Evolutionary conservation across 2,888 invertebrate species (phyloP), one percentile per base, ranked within the genome.

Genomic region (Chrysina gloriosa): DNA sequence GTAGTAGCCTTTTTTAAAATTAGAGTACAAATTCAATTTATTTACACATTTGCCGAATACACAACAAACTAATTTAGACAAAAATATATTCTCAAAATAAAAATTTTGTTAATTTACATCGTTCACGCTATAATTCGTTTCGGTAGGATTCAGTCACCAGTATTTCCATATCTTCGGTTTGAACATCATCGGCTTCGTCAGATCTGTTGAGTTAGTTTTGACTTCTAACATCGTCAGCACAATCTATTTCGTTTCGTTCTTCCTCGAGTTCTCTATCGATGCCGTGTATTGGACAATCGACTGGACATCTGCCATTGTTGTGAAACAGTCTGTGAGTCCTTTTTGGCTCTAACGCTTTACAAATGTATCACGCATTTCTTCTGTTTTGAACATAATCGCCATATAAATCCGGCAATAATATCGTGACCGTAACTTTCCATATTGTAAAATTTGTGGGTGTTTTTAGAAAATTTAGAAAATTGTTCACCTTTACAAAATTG

Each of bases 341-440:
- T 89, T 79, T 89, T 87, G 58, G 93, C 94, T 84, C 91, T 91
- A 76, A 91, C 90, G 39, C 93, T 92, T 80, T 93, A 94, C 74
- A 94, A 91, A 81, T 94, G 94, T 75, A 94, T 89, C 65, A 94
- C 94, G 77, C 89, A 90, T 80, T 90, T 88, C 83, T 93, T 93
- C 89, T 93, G 92, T 86, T 93, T 92, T 29, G 93, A 93, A 82
- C 94, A 94, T 70, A 94, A 86, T 79, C 94, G 89, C 84, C 94
- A 94, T 79, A 94, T 89, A 85, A 92, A 94, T 74, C 94, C 94
- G 63, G 92, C 91, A 78, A 93, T 88, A 74, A 92, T 88, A 63
- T 92, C 94, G 84, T 90, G 89, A 76, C 91, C 92, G 77, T 92
- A 89, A 80, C 94, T 94, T 52, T 94, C 94, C 94, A 94, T 94